These are phyloP conservation scores for Sebastes iracundus DNA, from an alignment of 2,797 vertebrate species.

Conservation along the genomic window DNA sequence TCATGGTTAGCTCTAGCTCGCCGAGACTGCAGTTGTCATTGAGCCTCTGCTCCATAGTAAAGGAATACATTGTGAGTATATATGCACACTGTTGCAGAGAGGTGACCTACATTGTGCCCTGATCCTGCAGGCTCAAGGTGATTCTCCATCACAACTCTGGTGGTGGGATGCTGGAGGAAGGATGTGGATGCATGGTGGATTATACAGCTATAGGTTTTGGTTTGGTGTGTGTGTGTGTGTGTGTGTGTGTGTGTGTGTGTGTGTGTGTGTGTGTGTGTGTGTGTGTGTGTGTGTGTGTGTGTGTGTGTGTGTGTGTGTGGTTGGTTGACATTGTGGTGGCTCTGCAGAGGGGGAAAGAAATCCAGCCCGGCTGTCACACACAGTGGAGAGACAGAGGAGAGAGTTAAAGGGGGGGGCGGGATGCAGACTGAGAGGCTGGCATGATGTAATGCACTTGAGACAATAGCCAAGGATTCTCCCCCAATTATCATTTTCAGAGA, in stretches of 20 bases:
- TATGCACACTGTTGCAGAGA: constrained; percentile 39
- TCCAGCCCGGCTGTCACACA: constrained; percentile 58
- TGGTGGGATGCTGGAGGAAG: constrained; percentile 31
- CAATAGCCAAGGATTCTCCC: constrained; percentile 93
- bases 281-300: background rate
- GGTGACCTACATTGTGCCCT: constrained; percentile 71
- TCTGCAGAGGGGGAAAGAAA: constrained; percentile 40
- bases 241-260: too few relatives aligned
- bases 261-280: background rate
- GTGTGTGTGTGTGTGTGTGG: background rate
- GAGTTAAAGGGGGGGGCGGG: constrained; percentile 87
- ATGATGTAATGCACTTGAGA: constrained; percentile 96
- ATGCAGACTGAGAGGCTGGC: constrained; percentile 86
- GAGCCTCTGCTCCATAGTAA: constrained; percentile 78
- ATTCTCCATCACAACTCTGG: constrained; percentile 64
- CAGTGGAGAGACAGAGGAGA: constrained; percentile 53
- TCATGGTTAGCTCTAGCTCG: constrained; percentile 73
- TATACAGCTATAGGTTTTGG: background rate
- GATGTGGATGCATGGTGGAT: constrained; percentile 13
- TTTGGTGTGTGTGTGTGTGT: background rate
- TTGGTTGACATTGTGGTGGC: constrained; percentile 59
- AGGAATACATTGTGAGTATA: constrained; percentile 71
- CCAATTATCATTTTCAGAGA: constrained; percentile 79
- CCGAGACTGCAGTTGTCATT: constrained; percentile 85
- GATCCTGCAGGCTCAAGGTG: constrained; percentile 76